A percentile compares a stretch with the other conserved stretches of the same genome.
These are phyloP conservation scores for Notodonta dromedarius DNA, from an alignment of 2,888 invertebrate species.

Conservation along the genomic window DNA sequence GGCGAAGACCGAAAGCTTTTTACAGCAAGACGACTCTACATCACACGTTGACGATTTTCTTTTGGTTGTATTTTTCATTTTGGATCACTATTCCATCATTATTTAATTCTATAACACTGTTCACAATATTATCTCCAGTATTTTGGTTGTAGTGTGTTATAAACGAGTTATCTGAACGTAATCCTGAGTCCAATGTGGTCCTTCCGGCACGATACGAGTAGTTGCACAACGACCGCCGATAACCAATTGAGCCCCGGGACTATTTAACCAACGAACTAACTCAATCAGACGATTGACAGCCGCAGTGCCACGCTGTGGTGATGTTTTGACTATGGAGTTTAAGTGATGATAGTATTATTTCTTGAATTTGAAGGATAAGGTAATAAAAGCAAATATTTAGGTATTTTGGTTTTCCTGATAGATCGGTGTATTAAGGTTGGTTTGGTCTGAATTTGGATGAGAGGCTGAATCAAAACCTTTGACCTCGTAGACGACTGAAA, in stretches of 20 bases:
- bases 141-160: slow-evolving; percentile 24
- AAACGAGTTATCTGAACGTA: slow-evolving; percentile 62
- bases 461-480: no score
- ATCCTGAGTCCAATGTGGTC: slow-evolving; percentile 65
- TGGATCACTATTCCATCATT: slow-evolving; percentile 14
- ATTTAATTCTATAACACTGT: neutral
- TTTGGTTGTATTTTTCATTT: slow-evolving; percentile 39
- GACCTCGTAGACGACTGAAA: no score
- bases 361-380: no score
- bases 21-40: slow-evolving; percentile 53
- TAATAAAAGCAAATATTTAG: no score
- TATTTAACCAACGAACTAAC: slow-evolving; percentile 60
- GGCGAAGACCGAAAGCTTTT: slow-evolving; percentile 65
- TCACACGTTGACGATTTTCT: slow-evolving; percentile 40
- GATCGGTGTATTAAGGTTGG: no score
- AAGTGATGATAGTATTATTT: neutral
- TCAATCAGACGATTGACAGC: slow-evolving; percentile 74
- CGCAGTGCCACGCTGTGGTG: slow-evolving; percentile 9
- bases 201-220: slow-evolving; percentile 70
- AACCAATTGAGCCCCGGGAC: slow-evolving; percentile 69
- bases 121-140: slow-evolving; percentile 4
- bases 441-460: no score
- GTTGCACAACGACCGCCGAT: slow-evolving; percentile 73
- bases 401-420: no score
- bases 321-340: neutral